A percentile compares a stretch with the other conserved stretches of the same genome.
Conservation (phyloP, 2,113 vertebrate species). For the Coreoperca whiteheadi region DNA sequence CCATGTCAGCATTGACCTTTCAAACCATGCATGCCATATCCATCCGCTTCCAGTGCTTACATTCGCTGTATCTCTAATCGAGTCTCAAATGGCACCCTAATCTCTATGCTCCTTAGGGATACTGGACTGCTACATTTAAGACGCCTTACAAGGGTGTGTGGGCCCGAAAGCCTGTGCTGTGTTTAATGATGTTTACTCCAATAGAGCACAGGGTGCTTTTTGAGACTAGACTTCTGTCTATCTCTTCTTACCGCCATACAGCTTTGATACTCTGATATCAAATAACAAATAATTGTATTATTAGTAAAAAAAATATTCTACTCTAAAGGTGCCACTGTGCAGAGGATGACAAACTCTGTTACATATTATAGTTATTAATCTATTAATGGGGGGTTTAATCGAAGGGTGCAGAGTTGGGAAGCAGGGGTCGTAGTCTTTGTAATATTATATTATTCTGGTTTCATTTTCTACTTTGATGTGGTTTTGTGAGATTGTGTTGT, state of each 20-base stretch:
- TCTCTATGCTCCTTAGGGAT: constrained; percentile 57
- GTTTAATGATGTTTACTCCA: constrained; percentile 72
- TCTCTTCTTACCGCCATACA: constrained; percentile 72
- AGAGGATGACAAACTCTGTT: constrained; percentile 76
- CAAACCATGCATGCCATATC: constrained; percentile 77
- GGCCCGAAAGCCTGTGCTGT: constrained; percentile 46
- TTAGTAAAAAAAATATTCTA: constrained; percentile 74
- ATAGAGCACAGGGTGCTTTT: constrained; percentile 67
- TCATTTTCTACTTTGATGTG: constrained; percentile 80
- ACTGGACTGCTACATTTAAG: constrained; percentile 63
- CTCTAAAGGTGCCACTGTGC: constrained; percentile 82
- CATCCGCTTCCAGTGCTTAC: constrained; percentile 77
- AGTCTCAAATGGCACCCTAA: constrained; percentile 74
- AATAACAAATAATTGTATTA: constrained; percentile 77
- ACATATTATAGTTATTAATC: constrained; percentile 77
- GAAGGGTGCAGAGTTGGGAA: constrained; percentile 59
- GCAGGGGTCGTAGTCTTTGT: constrained; percentile 75
- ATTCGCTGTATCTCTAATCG: constrained; percentile 49
- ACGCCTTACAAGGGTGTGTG: constrained; percentile 60
- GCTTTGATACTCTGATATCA: constrained; percentile 78
- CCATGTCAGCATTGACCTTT: constrained; percentile 76
- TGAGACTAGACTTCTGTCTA: constrained; percentile 59
- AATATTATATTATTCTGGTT: constrained; percentile 78
- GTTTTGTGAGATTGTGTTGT: constrained; percentile 77
- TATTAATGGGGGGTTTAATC: constrained; percentile 49